phyloP scores from a whole-genome alignment of 2,113 vertebrate species.

The Gallinago paraguaiae region DNA sequence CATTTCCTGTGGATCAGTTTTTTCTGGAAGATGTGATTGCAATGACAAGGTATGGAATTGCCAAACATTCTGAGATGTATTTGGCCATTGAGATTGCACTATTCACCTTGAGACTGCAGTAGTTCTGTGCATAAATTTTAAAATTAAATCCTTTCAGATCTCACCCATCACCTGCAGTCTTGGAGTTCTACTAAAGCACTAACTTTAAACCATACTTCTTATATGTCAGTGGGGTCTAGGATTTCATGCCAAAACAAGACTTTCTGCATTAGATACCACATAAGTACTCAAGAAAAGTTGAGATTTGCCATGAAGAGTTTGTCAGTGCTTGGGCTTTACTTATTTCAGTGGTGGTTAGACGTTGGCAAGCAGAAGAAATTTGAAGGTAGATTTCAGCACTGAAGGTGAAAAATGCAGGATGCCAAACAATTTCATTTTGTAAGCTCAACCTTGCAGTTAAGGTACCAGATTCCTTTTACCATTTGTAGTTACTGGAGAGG shows the following conservation, averaged over 20 bases:
- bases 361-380: background rate
- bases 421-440: background rate
- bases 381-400: background rate
- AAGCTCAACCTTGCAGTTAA: background rate
- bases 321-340: background rate
- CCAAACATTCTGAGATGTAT: background rate
- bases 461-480: background rate
- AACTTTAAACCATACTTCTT: background rate
- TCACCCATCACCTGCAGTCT: background rate
- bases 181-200: background rate
- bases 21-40: slow-evolving; percentile 94
- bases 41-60: slow-evolving; percentile 82
- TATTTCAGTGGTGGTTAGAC: background rate
- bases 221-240: background rate
- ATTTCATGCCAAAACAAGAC: background rate
- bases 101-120: background rate
- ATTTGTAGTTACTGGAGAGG: background rate
- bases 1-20: slow-evolving; percentile 94
- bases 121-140: background rate
- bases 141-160: background rate
- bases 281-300: background rate
- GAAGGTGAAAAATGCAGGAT: background rate
- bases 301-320: background rate
- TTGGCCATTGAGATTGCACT: background rate
- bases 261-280: background rate